Evolutionary conservation across 1,140 invertebrate genomes (phyloP).

Genomic region (Drosophila quadrilineata): DNA sequence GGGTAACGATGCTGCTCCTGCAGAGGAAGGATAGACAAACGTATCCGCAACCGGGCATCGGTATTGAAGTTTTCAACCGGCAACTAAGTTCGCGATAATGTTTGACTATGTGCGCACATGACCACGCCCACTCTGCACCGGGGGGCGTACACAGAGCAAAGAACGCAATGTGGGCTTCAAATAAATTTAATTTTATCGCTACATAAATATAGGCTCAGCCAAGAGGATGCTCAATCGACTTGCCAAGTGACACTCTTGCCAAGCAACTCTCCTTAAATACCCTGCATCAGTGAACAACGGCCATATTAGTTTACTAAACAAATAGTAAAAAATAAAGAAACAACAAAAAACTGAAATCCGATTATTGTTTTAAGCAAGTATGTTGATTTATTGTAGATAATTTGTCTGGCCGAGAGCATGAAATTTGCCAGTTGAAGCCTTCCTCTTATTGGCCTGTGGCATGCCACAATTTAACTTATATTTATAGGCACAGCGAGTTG

Average conservation of each 20-base stretch:
- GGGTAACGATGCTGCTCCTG: slow-evolving; percentile 25
- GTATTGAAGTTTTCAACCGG: slow-evolving; percentile 55
- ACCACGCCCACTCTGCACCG: slow-evolving; percentile 43
- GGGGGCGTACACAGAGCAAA: too few species aligned
- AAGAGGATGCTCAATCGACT: slow-evolving; percentile 27
- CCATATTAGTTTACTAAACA: too few species aligned
- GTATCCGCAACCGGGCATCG: slow-evolving; percentile 26
- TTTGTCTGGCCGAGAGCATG: too few species aligned
- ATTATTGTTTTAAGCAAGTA: too few species aligned
- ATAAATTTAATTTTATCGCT: slow-evolving; percentile 79
- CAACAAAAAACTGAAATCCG: too few species aligned
- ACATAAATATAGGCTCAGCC: slow-evolving; percentile 62
- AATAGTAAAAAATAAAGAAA: too few species aligned
- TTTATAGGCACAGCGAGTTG: slow-evolving; percentile 26
- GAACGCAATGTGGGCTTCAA: slow-evolving; percentile 70
- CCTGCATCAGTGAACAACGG: background rate
- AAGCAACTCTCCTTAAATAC: slow-evolving; percentile 15
- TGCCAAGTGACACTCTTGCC: slow-evolving; percentile 68
- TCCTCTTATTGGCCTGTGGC: slow-evolving; percentile 6
- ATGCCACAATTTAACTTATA: slow-evolving; percentile 39
- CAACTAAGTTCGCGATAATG: slow-evolving; percentile 71
- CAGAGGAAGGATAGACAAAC: slow-evolving; percentile 47
- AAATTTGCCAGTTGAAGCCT: too few species aligned
- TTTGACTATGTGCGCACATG: slow-evolving; percentile 71
- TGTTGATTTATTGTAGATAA: too few species aligned